phyloP scores from a whole-genome alignment of 2,888 invertebrate species.

The Eutolmus rufibarbis region DNA sequence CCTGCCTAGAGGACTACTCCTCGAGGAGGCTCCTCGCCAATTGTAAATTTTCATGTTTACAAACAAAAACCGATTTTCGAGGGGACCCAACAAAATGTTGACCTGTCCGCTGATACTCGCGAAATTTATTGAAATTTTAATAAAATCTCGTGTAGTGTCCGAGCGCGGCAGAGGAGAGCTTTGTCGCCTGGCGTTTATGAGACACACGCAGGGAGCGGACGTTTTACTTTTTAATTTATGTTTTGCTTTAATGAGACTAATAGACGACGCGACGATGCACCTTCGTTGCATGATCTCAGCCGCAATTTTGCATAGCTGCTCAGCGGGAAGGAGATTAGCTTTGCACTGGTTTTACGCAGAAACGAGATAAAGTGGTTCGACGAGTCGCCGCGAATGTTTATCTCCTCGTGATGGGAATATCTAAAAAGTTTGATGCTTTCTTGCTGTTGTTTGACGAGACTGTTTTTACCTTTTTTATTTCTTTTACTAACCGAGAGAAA shows the following conservation, averaged over 20 bases:
- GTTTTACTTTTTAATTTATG: neutral
- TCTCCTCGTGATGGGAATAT: neutral
- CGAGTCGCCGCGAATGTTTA: neutral
- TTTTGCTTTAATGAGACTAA: neutral
- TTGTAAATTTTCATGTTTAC: constrained; percentile 9
- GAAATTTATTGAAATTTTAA: constrained; percentile 9
- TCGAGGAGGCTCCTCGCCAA: neutral
- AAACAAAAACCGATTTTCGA: constrained; percentile 13
- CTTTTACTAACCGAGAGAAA: neutral
- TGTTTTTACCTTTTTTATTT: neutral
- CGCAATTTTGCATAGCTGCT: neutral
- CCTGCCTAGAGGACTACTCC: neutral
- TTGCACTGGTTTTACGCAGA: neutral
- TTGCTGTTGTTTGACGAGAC: neutral
- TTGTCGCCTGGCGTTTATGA: neutral
- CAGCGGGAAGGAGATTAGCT: neutral
- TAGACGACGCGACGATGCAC: neutral
- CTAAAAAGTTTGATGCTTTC: neutral
- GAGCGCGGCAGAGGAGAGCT: neutral
- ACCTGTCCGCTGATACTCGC: neutral
- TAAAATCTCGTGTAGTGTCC: neutral
- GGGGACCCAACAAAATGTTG: neutral
- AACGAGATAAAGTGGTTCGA: neutral
- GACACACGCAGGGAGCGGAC: neutral
- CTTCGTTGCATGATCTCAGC: neutral